Evolutionary conservation across 2,888 invertebrate species (phyloP).

Genomic region (Podabrus alpinus): DNA sequence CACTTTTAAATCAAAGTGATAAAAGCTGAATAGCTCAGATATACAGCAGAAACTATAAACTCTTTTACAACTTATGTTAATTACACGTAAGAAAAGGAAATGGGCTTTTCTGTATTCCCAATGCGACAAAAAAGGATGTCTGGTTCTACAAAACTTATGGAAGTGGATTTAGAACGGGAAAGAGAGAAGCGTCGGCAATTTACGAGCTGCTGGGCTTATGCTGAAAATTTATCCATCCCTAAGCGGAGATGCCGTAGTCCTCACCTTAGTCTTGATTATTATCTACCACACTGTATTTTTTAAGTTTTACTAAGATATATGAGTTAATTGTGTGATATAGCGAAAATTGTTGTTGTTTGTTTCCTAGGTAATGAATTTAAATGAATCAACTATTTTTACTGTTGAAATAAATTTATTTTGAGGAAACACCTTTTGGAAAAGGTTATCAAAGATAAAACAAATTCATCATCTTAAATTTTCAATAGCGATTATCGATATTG

Average conservation of each 20-base stretch:
- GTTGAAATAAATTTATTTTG: not conserved
- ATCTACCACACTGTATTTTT: slow-evolving; percentile 38
- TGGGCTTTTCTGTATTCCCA: slow-evolving; percentile 21
- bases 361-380: not conserved
- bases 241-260: slow-evolving; percentile 42
- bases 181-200: slow-evolving; percentile 45
- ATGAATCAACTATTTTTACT: not conserved
- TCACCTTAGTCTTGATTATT: slow-evolving; percentile 53
- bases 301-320: slow-evolving; percentile 6
- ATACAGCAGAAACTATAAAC: not conserved
- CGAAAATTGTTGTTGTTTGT: not conserved
- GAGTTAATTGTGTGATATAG: not conserved
- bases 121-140: slow-evolving; percentile 26
- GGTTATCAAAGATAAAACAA: slow-evolving; percentile 2
- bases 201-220: slow-evolving; percentile 51
- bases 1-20: not conserved
- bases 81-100: slow-evolving; percentile 13
- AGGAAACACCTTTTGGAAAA: not conserved
- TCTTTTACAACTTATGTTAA: slow-evolving; percentile 6
- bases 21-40: not conserved
- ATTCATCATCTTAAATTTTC: slow-evolving; percentile 15
- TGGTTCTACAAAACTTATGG: slow-evolving; percentile 45
- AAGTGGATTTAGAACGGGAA: slow-evolving; percentile 47
- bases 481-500: slow-evolving; percentile 32
- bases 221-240: slow-evolving; percentile 49